Conservation (phyloP, 2,888 invertebrate species). For the Lottia scabra region DNA sequence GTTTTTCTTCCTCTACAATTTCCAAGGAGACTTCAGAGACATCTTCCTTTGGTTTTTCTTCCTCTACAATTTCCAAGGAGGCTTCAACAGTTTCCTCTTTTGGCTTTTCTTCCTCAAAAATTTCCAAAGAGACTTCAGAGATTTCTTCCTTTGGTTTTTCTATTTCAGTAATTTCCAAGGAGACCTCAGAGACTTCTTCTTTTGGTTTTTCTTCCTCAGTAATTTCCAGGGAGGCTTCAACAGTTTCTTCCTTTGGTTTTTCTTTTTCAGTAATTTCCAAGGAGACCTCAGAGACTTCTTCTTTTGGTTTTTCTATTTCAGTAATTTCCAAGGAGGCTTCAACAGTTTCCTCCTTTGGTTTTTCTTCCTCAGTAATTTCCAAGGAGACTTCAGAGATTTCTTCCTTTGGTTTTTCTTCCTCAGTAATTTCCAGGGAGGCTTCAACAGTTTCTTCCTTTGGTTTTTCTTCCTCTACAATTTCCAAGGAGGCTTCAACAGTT, state of each 20-base stretch:
- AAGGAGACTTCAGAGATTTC: background rate
- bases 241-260: conserved; percentile 1
- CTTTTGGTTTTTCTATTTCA: background rate
- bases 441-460: background rate
- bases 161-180: background rate
- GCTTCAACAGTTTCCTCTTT: background rate
- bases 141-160: conserved; percentile 5
- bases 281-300: background rate
- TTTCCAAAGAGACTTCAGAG: background rate
- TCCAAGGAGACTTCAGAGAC: conserved; percentile 7
- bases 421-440: background rate
- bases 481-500: background rate
- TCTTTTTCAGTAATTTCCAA: background rate
- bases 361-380: background rate
- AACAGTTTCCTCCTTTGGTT: background rate
- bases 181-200: background rate
- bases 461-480: background rate
- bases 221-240: background rate
- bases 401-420: conserved; percentile 3
- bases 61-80: background rate
- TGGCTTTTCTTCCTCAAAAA: background rate
- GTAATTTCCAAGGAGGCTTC: background rate
- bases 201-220: background rate
- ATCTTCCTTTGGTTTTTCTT: conserved; percentile 4
- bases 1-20: background rate